Conservation (phyloP, 1,140 invertebrate species). For the Procambarus virginalis region DNA sequence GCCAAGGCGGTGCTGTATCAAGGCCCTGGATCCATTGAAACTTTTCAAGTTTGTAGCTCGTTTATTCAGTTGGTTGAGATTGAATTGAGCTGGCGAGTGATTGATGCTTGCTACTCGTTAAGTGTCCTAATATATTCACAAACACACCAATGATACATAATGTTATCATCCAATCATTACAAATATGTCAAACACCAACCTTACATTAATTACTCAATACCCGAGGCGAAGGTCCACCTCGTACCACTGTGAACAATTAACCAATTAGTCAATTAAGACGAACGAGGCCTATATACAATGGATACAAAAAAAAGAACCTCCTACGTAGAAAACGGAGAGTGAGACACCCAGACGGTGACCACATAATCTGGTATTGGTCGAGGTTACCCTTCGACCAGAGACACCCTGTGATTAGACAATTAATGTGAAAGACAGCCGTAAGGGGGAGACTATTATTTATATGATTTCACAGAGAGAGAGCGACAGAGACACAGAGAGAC, state of each 20-base stretch:
- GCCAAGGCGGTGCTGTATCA: too few species aligned
- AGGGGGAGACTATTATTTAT: neutral
- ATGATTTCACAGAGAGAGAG: neutral
- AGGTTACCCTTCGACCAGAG: neutral
- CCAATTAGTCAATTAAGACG: neutral
- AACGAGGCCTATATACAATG: neutral
- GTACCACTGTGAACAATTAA: neutral
- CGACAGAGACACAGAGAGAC: constrained; percentile 34
- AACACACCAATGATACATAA: too few species aligned
- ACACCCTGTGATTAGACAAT: neutral
- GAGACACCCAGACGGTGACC: neutral
- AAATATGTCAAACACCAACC: neutral
- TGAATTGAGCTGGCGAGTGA: too few species aligned
- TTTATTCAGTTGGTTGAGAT: too few species aligned
- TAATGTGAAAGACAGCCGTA: neutral
- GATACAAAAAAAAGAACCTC: neutral
- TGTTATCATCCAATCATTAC: too few species aligned
- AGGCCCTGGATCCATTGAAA: too few species aligned
- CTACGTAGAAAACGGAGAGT: neutral
- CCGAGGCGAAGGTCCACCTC: neutral
- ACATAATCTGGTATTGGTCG: neutral
- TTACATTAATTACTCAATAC: neutral
- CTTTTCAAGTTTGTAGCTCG: too few species aligned
- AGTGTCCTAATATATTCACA: too few species aligned
- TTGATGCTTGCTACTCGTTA: too few species aligned